Evolutionary conservation across 2,888 invertebrate genomes (phyloP).

Genomic region (Drosophila parthenogenetica): DNA sequence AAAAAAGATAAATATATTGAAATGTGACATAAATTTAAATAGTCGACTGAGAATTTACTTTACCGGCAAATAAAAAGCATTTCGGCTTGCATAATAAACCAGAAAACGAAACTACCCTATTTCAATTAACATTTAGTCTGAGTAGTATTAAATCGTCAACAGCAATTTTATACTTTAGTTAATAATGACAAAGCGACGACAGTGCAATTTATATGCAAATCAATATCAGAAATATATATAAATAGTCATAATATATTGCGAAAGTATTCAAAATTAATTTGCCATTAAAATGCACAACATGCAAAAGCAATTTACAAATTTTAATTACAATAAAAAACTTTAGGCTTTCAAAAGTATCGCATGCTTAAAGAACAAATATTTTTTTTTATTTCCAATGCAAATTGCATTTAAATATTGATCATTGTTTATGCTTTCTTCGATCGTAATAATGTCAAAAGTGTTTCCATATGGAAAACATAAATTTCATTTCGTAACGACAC

Average conservation of each 20-base stretch:
- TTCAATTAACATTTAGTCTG: no score
- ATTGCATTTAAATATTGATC: background rate
- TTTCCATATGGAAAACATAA: background rate
- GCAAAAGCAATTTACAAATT: background rate
- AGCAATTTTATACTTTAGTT: background rate
- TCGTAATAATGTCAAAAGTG: background rate
- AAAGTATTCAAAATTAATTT: background rate
- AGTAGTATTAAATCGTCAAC: background rate
- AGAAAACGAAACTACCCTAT: background rate
- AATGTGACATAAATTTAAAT: background rate
- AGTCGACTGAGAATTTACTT: background rate
- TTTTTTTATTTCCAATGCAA: no score
- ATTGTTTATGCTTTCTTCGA: background rate
- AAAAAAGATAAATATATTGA: background rate
- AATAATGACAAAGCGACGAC: background rate
- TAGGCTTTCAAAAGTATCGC: no score
- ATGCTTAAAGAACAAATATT: no score
- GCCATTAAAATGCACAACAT: background rate
- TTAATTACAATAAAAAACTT: no score
- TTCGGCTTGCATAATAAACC: background rate
- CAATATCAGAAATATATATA: background rate
- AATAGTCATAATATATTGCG: background rate
- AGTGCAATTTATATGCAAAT: slow-evolving; percentile 3
- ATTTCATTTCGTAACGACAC: slow-evolving; percentile 6
- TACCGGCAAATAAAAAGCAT: no score